Conservation (phyloP, 2,888 invertebrate genomes). For the Eutolmus rufibarbis region DNA sequence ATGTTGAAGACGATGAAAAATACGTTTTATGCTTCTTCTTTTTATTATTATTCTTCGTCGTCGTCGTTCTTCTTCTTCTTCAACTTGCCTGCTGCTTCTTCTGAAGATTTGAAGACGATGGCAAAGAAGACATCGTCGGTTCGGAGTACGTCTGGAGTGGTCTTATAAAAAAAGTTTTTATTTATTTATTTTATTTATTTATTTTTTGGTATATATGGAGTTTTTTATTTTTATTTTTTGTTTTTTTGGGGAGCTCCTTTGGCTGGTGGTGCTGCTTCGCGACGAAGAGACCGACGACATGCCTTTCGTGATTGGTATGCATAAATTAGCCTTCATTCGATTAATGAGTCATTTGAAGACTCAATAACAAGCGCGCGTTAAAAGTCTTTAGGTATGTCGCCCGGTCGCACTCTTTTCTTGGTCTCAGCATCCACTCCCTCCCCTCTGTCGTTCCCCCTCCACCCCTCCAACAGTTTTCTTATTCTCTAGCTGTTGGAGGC, state of each 20-base stretch:
- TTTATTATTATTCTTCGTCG: background rate
- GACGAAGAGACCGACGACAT: background rate
- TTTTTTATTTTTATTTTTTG: background rate
- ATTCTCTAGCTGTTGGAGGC: too few species aligned
- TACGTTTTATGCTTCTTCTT: background rate
- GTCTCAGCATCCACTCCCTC: background rate
- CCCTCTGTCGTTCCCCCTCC: too few species aligned
- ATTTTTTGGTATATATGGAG: background rate
- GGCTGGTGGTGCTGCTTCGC: background rate
- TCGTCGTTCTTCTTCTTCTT: background rate
- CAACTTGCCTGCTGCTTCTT: background rate
- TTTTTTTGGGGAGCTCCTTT: background rate
- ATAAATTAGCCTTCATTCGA: conserved; percentile 19
- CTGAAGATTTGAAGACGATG: background rate
- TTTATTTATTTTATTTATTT: background rate
- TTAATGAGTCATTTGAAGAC: conserved; percentile 29
- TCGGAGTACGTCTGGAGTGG: background rate
- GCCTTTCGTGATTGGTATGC: conserved; percentile 19
- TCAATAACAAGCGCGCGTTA: conserved; percentile 22
- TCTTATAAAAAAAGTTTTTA: background rate
- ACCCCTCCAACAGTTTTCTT: too few species aligned
- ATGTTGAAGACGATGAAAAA: background rate
- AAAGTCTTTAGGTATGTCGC: background rate
- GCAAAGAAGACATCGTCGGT: background rate
- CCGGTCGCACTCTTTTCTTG: background rate